Evolutionary conservation across 2,888 invertebrate genomes (phyloP).

Genomic region (Catocala fraxini): DNA sequence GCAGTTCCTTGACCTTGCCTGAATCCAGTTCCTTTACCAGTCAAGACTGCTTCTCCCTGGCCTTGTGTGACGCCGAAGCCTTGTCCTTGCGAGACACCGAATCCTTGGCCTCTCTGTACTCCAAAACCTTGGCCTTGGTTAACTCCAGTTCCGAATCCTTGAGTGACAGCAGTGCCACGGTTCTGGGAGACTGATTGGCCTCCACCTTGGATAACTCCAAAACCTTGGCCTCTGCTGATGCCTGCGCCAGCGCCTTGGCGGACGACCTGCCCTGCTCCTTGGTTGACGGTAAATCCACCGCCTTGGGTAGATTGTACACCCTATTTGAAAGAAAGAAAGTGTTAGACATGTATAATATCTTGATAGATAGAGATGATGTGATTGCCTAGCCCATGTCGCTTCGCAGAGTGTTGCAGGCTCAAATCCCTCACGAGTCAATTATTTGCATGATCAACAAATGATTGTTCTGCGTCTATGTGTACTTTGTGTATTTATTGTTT

Average conservation of each 20-base stretch:
- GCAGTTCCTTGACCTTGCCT: constrained; percentile 11
- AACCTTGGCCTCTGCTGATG: constrained; percentile 33
- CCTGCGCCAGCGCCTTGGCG: constrained; percentile 38
- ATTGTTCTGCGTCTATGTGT: no score
- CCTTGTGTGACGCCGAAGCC: constrained; percentile 20
- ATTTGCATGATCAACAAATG: no score
- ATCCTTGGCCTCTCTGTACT: constrained; percentile 10
- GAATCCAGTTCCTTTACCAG: not conserved
- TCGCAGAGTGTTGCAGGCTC: no score
- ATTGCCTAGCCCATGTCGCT: no score
- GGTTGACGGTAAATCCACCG: constrained; percentile 36
- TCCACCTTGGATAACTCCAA: constrained; percentile 26
- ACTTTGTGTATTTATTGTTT: no score
- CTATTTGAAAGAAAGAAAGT: constrained; percentile 19
- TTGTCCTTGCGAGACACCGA: constrained; percentile 15
- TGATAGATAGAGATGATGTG: no score
- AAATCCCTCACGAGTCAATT: no score
- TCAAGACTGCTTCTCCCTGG: not conserved
- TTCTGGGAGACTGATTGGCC: constrained; percentile 25
- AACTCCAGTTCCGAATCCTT: constrained; percentile 33
- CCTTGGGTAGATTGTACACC: constrained; percentile 46
- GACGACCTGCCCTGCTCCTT: constrained; percentile 41
- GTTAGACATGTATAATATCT: no score
- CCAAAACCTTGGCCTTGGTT: constrained; percentile 11
- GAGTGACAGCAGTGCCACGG: constrained; percentile 31